Base-by-base conservation (phyloP, 2,113 vertebrate genomes). In the Dunckerocampus dactyliophorus region DNA sequence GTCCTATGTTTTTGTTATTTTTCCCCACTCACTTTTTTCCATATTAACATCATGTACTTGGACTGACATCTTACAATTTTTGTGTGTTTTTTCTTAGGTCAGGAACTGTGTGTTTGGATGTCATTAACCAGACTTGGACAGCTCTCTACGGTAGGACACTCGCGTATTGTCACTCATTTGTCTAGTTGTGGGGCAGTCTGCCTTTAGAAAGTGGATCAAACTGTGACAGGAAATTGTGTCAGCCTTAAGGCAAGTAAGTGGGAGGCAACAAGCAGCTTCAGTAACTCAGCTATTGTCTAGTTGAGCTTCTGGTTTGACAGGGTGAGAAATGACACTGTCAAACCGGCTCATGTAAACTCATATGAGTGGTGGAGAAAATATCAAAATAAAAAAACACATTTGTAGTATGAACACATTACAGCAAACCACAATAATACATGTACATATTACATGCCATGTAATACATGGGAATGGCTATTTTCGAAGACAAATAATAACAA, bases 81-180 rank as follows among this genome's bases (percentile, higher is more conserved):
- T 28, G 24, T 28, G 24, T 39, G 37, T 39, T 8, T 39, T 43
- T 43, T 62, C 22, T 76, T 91, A 99, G 97, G 91, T 99, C 97
- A 89, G 97, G 97, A 90, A 99, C 97, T 12, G 97, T 99, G 80
- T 99, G 97, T 94, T 93, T 99, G 95, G 97, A 99, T 90, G 97
- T 99, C 86, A 99, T 98, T 83, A 99, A 99, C 90, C 97, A 99
- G 85, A 98, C 96, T 22, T 99, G 97, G 97, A 98, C 96, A 74
- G 95, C 97, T 77, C 95, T 99, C 57, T 99, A 98, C 3, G 97
- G 97, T 99, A 88, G 87, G 95, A 67, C 53, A 42, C 52, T 19
- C 8, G 5, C 43, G 24, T 24, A 4, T 42, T 37, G 49, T 51
- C 43, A 46, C 22, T 43, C 9, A 0, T 11, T 34, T 9, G 3